A percentile compares a stretch with the other conserved stretches of the same genome.
These are phyloP conservation scores for Trinectes maculatus DNA, from an alignment of 2,113 vertebrate genomes.

Conservation along the genomic window DNA sequence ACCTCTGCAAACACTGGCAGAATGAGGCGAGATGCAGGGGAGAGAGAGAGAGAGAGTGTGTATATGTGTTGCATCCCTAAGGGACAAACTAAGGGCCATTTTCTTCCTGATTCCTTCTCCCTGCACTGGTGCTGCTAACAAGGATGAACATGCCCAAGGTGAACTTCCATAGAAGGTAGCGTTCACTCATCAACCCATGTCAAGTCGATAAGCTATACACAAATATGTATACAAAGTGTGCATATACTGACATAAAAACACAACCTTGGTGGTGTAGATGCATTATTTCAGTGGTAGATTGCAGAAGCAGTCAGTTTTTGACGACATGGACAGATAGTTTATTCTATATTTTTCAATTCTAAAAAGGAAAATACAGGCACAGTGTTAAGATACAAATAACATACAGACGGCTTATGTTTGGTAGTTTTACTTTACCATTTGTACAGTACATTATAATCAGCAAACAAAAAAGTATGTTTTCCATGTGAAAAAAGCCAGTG, in stretches of 20 bases:
- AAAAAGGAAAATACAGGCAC: not conserved
- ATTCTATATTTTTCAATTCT: not conserved
- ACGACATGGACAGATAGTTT: not conserved
- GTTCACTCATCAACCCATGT: conserved; percentile 24
- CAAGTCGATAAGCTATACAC: conserved; percentile 20
- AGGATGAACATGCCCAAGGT: conserved; percentile 61
- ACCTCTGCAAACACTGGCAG: conserved; percentile 74
- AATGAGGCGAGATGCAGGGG: conserved; percentile 31
- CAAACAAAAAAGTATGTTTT: too few species aligned
- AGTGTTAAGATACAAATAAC: not conserved
- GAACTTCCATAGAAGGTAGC: conserved; percentile 38
- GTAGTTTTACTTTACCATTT: not conserved
- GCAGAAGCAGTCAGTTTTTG: not conserved
- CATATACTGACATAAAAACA: conserved; percentile 9
- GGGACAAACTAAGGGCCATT: conserved; percentile 56
- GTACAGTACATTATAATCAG: not conserved
- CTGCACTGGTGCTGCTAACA: conserved; percentile 55
- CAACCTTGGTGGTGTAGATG: conserved; percentile 8
- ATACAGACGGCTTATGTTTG: not conserved
- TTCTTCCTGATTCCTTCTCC: conserved; percentile 58
- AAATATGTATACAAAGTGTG: conserved; percentile 8
- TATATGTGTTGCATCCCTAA: conserved; percentile 48
- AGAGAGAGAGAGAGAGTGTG: not conserved
- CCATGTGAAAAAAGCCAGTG: too few species aligned
- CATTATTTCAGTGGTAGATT: not conserved